phyloP scores from a whole-genome alignment of 2,797 vertebrate genomes.

The Coracias cyanogaster region DNA sequence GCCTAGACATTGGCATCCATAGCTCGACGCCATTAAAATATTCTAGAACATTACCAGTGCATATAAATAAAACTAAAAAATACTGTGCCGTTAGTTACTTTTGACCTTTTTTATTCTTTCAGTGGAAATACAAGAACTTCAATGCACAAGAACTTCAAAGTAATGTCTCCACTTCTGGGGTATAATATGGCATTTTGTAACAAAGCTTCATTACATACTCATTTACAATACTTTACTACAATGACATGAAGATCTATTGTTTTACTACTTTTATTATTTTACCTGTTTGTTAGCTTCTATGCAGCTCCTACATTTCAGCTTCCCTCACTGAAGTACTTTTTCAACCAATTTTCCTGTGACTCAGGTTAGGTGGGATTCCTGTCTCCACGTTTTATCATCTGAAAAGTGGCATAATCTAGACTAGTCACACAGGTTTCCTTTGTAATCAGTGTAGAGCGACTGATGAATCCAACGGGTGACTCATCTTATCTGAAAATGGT shows the following conservation, averaged over 20 bases:
- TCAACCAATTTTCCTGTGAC: neutral
- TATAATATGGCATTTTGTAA: neutral
- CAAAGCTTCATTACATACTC: neutral
- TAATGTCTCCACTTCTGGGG: neutral
- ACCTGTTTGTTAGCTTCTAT: neutral
- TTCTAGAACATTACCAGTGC: neutral
- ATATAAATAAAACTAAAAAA: neutral
- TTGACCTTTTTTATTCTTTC: neutral
- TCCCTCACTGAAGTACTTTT: neutral
- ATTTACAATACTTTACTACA: neutral
- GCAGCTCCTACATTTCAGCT: neutral
- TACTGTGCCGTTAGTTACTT: neutral
- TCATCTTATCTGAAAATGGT: conserved; percentile 4
- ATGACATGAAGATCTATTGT: neutral
- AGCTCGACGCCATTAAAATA: neutral
- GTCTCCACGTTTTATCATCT: neutral
- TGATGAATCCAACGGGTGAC: neutral
- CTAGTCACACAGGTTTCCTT: neutral
- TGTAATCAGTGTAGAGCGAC: neutral
- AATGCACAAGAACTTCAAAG: neutral
- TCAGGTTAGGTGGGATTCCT: neutral
- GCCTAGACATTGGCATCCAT: neutral
- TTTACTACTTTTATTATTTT: neutral
- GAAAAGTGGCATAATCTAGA: neutral
- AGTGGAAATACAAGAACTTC: neutral